Percentiles rank a stretch among this genome's conserved stretches.
Conservation (phyloP, 2,113 vertebrate species). For the Sterna hirundo region DNA sequence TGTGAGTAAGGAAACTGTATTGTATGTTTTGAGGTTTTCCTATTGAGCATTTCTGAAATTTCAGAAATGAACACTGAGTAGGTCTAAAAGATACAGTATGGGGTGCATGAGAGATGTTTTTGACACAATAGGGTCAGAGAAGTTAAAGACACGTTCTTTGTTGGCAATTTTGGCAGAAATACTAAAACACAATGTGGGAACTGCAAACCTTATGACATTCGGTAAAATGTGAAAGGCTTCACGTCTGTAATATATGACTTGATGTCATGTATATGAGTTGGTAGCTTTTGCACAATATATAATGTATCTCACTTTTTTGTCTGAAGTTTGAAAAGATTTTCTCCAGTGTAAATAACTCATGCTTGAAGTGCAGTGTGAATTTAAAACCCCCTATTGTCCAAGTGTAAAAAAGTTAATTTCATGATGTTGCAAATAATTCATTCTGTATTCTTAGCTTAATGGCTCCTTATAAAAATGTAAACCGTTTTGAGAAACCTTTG, state of each 20-base stretch:
- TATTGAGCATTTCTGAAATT: slow-evolving; percentile 71
- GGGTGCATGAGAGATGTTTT: slow-evolving; percentile 72
- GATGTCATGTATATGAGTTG: slow-evolving; percentile 79
- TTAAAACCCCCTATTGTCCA: neutral
- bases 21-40: slow-evolving; percentile 61
- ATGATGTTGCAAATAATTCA: neutral
- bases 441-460: neutral
- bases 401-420: slow-evolving; percentile 3
- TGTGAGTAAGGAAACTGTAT: slow-evolving; percentile 53
- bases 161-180: slow-evolving; percentile 75
- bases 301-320: slow-evolving; percentile 71
- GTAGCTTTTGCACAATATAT: slow-evolving; percentile 73
- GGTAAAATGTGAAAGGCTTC: slow-evolving; percentile 73
- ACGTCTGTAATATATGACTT: slow-evolving; percentile 77
- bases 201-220: slow-evolving; percentile 69
- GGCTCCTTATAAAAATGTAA: neutral
- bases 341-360: slow-evolving; percentile 60
- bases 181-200: slow-evolving; percentile 67
- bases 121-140: slow-evolving; percentile 79
- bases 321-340: slow-evolving; percentile 68
- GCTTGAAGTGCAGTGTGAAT: slow-evolving; percentile 21
- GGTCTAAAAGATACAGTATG: slow-evolving; percentile 63
- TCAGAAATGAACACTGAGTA: slow-evolving; percentile 66
- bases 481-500: neutral
- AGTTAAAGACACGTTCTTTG: slow-evolving; percentile 76